Percentiles rank a stretch among this genome's conserved stretches.
phyloP scores from a whole-genome alignment of 2,113 vertebrate genomes.

The Oenanthe melanoleuca region DNA sequence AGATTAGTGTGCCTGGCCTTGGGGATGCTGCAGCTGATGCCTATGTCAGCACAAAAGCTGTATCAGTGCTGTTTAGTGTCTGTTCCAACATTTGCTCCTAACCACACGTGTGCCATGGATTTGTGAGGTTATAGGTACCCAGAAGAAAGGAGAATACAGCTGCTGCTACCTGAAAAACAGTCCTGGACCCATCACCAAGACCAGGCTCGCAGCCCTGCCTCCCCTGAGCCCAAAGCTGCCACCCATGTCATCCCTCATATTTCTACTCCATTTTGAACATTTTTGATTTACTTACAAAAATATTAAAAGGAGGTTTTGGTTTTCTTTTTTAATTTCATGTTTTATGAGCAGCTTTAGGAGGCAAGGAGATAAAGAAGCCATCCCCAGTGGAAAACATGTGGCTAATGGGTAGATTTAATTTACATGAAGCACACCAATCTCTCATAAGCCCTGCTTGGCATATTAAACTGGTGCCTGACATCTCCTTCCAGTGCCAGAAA shows the following conservation, averaged over 20 bases:
- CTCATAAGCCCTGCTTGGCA: constrained; percentile 37
- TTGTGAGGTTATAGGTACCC: background rate
- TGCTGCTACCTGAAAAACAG: background rate
- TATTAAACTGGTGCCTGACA: constrained; percentile 59
- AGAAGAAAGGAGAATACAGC: background rate
- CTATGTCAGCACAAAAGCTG: background rate
- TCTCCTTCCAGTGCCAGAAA: constrained; percentile 55
- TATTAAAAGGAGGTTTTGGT: background rate
- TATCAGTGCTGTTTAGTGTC: background rate
- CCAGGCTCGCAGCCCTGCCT: background rate
- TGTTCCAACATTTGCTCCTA: background rate
- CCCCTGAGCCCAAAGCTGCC: background rate
- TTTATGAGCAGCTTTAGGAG: constrained; percentile 10
- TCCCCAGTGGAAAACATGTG: constrained; percentile 38
- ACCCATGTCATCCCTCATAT: background rate
- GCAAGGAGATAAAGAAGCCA: background rate
- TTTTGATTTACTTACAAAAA: constrained; percentile 19
- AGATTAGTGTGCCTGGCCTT: background rate
- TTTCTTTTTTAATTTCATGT: background rate
- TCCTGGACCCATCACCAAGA: background rate
- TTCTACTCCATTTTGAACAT: background rate
- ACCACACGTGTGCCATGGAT: fast-evolving
- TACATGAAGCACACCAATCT: background rate
- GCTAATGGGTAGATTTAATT: constrained; percentile 62
- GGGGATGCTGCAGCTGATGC: background rate